These are phyloP conservation scores for Myzus persicae DNA, from an alignment of 1,140 invertebrate genomes.

Conservation along the genomic window DNA sequence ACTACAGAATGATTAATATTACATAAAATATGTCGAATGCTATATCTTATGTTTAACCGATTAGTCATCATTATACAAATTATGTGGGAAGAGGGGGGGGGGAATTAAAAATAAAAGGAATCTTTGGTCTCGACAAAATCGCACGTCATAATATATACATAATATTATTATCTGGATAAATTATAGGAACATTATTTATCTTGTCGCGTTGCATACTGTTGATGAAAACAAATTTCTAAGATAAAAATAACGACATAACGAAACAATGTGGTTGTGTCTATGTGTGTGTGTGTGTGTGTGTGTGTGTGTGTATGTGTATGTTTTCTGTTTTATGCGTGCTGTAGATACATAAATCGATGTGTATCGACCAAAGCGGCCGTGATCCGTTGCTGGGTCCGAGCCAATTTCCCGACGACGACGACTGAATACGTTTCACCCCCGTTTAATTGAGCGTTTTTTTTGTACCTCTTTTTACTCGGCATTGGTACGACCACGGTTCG, in stretches of 20 bases:
- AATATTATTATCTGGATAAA: background rate
- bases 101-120: background rate
- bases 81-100: background rate
- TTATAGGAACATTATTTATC: background rate
- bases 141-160: no score
- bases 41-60: background rate
- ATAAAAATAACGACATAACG: conserved; percentile 11
- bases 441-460: conserved; percentile 18
- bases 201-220: background rate
- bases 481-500: background rate
- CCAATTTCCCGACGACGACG: conserved; percentile 20
- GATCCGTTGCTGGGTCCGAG: background rate
- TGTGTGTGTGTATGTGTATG: background rate
- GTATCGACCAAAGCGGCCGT: background rate
- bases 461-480: background rate
- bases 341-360: background rate
- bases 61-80: background rate
- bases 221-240: conserved; percentile 2
- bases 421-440: conserved; percentile 13
- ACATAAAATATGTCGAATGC: background rate
- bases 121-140: background rate
- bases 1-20: background rate
- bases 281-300: background rate
- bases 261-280: background rate
- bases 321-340: background rate